Conservation (phyloP, 2,113 vertebrate species). For the Onychorhynchus coronatus region DNA sequence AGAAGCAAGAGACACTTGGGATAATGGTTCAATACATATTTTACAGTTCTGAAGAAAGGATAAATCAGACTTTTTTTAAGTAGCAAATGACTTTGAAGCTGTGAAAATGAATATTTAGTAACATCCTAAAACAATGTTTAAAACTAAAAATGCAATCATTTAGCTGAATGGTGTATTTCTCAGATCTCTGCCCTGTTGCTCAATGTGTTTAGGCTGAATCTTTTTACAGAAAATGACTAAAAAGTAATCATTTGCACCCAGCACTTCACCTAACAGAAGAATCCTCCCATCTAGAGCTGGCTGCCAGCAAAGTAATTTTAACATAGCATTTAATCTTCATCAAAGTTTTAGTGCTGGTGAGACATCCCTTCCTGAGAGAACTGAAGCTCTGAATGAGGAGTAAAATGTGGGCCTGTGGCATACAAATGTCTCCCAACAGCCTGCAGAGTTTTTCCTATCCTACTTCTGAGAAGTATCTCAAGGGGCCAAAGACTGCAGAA, state of each 20-base stretch:
- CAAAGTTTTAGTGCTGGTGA: background rate
- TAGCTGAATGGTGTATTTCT: background rate
- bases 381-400: background rate
- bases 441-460: background rate
- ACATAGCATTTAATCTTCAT: background rate
- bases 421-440: background rate
- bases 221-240: background rate
- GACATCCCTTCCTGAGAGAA: background rate
- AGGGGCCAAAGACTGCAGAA: background rate
- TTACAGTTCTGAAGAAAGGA: background rate
- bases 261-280: background rate
- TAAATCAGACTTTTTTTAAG: background rate
- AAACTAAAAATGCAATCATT: background rate
- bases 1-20: slow-evolving; percentile 12
- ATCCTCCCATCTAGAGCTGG: background rate
- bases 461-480: background rate
- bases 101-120: background rate
- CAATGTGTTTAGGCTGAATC: background rate
- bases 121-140: background rate
- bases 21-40: slow-evolving; percentile 12
- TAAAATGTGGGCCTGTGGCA: background rate
- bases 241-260: background rate
- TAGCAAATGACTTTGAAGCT: background rate
- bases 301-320: background rate
- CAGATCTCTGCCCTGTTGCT: background rate